Evolutionary conservation across 2,888 invertebrate species (phyloP).

Genomic region (Xylota sylvarum): DNA sequence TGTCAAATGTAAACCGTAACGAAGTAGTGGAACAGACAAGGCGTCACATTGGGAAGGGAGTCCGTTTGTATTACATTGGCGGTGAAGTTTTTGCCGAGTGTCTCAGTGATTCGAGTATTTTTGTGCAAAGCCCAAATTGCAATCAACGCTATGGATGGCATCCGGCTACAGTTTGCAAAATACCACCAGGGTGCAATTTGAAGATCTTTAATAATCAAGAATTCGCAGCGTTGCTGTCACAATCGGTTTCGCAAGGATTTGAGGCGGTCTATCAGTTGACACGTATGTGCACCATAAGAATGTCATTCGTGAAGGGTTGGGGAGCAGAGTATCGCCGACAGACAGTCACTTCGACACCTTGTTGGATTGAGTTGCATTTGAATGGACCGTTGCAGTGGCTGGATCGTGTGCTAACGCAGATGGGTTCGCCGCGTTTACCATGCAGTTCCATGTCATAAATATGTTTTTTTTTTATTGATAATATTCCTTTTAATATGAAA

Average conservation of each 20-base stretch:
- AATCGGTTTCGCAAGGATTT: conserved; percentile 98
- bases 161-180: conserved; percentile 99
- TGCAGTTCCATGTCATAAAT: conserved; percentile 97
- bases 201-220: conserved; percentile 99
- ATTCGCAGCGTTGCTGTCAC: conserved; percentile 97
- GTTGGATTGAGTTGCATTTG: conserved; percentile 99
- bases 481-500: conserved; percentile 62
- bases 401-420: conserved; percentile 98
- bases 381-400: conserved; percentile 99
- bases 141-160: conserved; percentile 99
- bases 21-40: conserved; percentile 98
- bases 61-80: conserved; percentile 98
- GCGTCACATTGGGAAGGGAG: conserved; percentile 97
- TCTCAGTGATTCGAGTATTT: conserved; percentile 97
- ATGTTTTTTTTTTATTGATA: conserved; percentile 59
- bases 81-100: conserved; percentile 99
- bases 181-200: conserved; percentile 98
- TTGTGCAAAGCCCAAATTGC: conserved; percentile 99
- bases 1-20: conserved; percentile 98
- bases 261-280: conserved; percentile 99
- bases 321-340: conserved; percentile 98
- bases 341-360: conserved; percentile 98
- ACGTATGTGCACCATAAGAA: conserved; percentile 99
- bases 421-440: conserved; percentile 97
- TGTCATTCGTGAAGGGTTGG: conserved; percentile 99